Evolutionary conservation across 2,888 invertebrate genomes (phyloP), one percentile per base, ranked within the genome.

Genomic region (Strigamia crassipes): DNA sequence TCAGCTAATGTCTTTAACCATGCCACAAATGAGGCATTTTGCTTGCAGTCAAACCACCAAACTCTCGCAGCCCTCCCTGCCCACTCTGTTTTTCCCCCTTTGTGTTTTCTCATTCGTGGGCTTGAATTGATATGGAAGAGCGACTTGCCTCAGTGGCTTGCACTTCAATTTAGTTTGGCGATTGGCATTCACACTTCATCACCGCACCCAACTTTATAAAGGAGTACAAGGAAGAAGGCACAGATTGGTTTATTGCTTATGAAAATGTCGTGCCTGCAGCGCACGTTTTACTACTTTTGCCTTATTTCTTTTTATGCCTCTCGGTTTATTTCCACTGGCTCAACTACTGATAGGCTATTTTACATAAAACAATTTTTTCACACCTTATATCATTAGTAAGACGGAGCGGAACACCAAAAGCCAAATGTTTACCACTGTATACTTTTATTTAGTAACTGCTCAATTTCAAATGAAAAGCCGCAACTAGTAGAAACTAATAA

Each of bases 21-120:
- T n/a, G 56, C 56, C 56, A 56, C 56, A 56, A 56, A 56, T 56
- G 56, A 56, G 56, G 56, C 56, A 56, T 56, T 56, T 56, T 56
- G 56, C 56, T 56, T 56, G 56, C 56, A 56, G 56, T 56, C 56
- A 56, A 56, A 6, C 56, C 56, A 56, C 56, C 56, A 9, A 41
- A 41, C 56, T 56, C n/a, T n/a, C n/a, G n/a, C n/a, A n/a, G n/a
- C n/a, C n/a, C n/a, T n/a, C n/a, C n/a, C n/a, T n/a, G n/a, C n/a
- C n/a, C n/a, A n/a, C n/a, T n/a, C n/a, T n/a, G n/a, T n/a, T n/a
- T n/a, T n/a, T n/a, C 15, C 5, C 18, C 18, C 18, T 56, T 56
- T 56, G 13, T 56, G 13, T 56, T 56, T 56, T 56, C 15, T 56
- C 56, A 56, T 56, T 56, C 56, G 8, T 18, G 18, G n/a, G 18